Evolutionary conservation across 2,797 vertebrate genomes (phyloP).

Genomic region (Austrolebias charrua): DNA sequence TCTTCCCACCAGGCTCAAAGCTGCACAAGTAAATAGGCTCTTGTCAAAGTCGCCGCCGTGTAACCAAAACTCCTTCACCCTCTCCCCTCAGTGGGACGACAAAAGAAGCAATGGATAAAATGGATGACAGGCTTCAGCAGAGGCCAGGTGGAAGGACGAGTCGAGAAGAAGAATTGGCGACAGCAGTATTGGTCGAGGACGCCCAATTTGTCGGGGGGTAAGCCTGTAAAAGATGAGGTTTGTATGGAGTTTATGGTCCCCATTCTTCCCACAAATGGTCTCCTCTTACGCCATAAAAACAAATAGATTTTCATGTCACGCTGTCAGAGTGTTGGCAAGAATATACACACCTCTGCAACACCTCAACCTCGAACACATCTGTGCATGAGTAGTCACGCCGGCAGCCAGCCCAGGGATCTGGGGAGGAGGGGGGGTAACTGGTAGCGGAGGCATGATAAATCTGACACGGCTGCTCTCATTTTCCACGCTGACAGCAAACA

Average conservation of each 20-base stretch:
- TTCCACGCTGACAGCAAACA: constrained; percentile 44
- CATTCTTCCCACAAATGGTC: constrained; percentile 20
- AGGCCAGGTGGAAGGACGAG: constrained; percentile 57
- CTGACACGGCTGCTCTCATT: constrained; percentile 44
- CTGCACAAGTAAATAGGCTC: constrained; percentile 64
- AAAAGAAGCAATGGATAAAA: constrained; percentile 57
- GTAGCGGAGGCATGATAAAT: constrained; percentile 50
- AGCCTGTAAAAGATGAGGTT: constrained; percentile 56
- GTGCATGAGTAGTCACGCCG: constrained; percentile 42
- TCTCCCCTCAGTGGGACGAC: not conserved
- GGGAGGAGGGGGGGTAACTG: constrained; percentile 14
- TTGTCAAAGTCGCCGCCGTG: constrained; percentile 17
- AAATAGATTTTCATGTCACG: constrained; percentile 75
- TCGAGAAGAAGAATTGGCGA: constrained; percentile 11
- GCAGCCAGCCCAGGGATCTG: constrained; percentile 15
- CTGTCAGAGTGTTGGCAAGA: constrained; percentile 62
- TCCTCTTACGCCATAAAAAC: constrained; percentile 51
- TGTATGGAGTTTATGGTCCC: constrained; percentile 47
- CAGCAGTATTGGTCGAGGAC: constrained; percentile 4
- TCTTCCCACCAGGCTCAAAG: constrained; percentile 14
- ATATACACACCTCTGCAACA: constrained; percentile 39
- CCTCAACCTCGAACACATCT: constrained; percentile 40
- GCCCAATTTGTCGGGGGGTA: constrained; percentile 50
- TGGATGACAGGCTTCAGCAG: constrained; percentile 53
- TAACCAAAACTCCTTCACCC: constrained; percentile 40